Conservation (phyloP, 92 coral and sea anemone genomes). For the Blastomussa wellsi region DNA sequence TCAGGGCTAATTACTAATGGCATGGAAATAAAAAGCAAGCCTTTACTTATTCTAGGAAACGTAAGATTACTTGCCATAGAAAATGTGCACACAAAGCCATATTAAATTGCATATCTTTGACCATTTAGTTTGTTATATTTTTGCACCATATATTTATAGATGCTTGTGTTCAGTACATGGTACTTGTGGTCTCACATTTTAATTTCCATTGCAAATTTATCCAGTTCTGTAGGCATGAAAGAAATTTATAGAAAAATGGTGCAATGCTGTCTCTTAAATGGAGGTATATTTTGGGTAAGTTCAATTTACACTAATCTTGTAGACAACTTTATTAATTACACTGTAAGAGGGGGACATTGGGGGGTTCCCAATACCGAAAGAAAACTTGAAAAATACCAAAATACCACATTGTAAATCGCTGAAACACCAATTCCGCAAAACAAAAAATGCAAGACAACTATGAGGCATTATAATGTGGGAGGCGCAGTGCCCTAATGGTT, state of each 20-base stretch:
- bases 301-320: too few relatives aligned
- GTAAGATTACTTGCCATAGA: too few relatives aligned
- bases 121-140: neutral
- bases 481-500: too few relatives aligned
- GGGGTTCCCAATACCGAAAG: too few relatives aligned
- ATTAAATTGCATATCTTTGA: neutral
- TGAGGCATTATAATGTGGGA: too few relatives aligned
- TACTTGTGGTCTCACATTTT: neutral
- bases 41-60: neutral
- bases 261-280: slow-evolving; percentile 94
- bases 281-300: slow-evolving; percentile 96
- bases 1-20: neutral
- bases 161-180: neutral
- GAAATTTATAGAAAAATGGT: slow-evolving; percentile 88
- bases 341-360: too few relatives aligned
- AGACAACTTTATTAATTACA: too few relatives aligned
- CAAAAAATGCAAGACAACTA: too few relatives aligned
- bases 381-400: too few relatives aligned
- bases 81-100: neutral
- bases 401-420: too few relatives aligned
- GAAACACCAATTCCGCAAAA: too few relatives aligned
- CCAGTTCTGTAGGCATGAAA: slow-evolving; percentile 52
- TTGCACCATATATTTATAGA: neutral
- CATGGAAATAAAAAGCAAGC: neutral
- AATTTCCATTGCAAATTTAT: neutral